phyloP scores from a whole-genome alignment of 2,113 vertebrate species.

The Lepus americanus region DNA sequence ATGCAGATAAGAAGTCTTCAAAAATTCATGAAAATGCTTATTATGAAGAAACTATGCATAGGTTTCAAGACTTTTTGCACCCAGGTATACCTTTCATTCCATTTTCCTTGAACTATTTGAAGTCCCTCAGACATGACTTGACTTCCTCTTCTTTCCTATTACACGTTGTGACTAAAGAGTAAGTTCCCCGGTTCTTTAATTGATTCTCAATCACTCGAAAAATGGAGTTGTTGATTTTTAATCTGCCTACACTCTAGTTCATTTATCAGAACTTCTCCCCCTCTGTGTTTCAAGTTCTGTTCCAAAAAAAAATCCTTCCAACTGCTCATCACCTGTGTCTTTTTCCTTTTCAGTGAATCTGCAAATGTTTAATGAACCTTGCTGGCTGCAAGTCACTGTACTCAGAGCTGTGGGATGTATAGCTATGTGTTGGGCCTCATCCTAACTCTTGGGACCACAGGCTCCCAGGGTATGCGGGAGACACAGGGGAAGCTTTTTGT shows the following conservation, averaged over 20 bases:
- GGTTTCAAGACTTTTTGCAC: no score
- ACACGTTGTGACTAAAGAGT: neutral
- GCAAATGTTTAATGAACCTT: neutral
- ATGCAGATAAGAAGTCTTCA: no score
- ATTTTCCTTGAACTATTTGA: no score
- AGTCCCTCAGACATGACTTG: neutral
- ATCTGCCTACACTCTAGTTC: conserved; percentile 16
- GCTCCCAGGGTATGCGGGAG: no score
- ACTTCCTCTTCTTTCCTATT: neutral
- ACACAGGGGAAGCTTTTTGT: neutral
- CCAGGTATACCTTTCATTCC: no score
- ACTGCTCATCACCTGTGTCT: neutral
- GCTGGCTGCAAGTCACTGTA: neutral
- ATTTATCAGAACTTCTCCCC: conserved; percentile 20
- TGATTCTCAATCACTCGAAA: conserved; percentile 9
- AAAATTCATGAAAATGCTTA: no score
- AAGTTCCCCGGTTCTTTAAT: neutral
- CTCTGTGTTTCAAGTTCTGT: neutral
- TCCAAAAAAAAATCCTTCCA: neutral
- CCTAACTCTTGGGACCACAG: neutral
- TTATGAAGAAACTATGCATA: no score
- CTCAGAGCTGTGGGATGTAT: neutral
- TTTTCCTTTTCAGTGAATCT: neutral
- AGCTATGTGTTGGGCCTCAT: no score
- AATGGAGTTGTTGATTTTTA: conserved; percentile 12